Evolutionary conservation across 2,797 vertebrate genomes (phyloP).

Genomic region (Helostoma temminkii): DNA sequence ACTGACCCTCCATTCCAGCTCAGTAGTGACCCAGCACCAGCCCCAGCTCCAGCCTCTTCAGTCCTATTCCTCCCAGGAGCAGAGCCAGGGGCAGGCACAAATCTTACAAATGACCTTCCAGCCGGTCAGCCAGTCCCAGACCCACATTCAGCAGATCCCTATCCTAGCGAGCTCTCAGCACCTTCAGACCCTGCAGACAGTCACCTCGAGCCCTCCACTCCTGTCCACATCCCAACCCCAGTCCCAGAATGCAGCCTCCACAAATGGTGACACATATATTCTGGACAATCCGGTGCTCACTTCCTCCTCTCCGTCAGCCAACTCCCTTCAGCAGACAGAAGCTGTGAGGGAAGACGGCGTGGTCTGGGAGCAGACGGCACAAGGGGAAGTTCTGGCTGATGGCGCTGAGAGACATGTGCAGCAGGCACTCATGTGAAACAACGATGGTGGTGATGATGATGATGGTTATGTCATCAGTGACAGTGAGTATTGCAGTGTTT

Average conservation of each 20-base stretch:
- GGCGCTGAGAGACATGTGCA: slow-evolving; percentile 68
- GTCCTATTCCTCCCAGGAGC: slow-evolving; percentile 79
- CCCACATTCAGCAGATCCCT: slow-evolving; percentile 81
- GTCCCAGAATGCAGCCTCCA: slow-evolving; percentile 57
- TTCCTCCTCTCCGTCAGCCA: slow-evolving; percentile 54
- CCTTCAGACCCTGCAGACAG: slow-evolving; percentile 73
- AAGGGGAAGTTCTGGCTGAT: slow-evolving; percentile 68
- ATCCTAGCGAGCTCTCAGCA: slow-evolving; percentile 77
- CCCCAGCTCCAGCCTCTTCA: slow-evolving; percentile 86
- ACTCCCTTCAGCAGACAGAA: slow-evolving; percentile 69
- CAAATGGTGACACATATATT: slow-evolving; percentile 66
- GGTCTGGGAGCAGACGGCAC: slow-evolving; percentile 73
- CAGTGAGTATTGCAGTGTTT: slow-evolving; percentile 60
- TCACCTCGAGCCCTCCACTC: slow-evolving; percentile 43
- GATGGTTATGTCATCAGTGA: slow-evolving; percentile 43
- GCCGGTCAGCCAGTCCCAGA: slow-evolving; percentile 76
- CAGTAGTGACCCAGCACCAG: slow-evolving; percentile 86
- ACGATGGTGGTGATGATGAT: slow-evolving; percentile 13
- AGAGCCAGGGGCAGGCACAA: slow-evolving; percentile 78
- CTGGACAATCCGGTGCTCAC: slow-evolving; percentile 70
- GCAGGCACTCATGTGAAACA: slow-evolving; percentile 73
- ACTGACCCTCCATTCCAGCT: slow-evolving; percentile 76
- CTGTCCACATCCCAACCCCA: slow-evolving; percentile 55
- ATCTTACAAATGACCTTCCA: slow-evolving; percentile 87
- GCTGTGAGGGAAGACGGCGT: slow-evolving; percentile 48